Evolutionary conservation across 2,888 invertebrate species (phyloP).

Genomic region (Athalia cordata): DNA sequence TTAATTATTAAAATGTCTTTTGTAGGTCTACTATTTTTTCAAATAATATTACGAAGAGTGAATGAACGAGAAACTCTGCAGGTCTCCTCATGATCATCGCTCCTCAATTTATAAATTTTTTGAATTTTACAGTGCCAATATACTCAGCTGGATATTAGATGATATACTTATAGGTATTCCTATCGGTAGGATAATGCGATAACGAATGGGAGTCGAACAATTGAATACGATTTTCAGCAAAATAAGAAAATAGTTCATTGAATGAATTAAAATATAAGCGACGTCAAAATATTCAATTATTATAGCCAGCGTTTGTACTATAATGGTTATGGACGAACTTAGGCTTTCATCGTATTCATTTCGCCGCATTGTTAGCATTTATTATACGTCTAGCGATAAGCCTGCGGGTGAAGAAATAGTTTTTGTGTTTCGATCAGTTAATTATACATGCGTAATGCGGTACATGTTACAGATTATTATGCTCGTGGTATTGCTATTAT

Average conservation of each 20-base stretch:
- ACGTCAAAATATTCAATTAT: background rate
- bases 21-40: too few species aligned
- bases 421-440: conserved; percentile 13
- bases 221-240: background rate
- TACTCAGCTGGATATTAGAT: background rate
- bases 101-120: background rate
- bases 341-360: conserved; percentile 4
- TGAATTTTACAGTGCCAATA: background rate
- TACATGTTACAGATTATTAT: conserved; percentile 34
- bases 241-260: background rate
- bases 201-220: background rate
- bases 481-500: conserved; percentile 37
- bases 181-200: too few species aligned
- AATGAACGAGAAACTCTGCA: too few species aligned
- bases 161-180: background rate
- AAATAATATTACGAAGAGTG: too few species aligned
- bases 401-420: background rate
- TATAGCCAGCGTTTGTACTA: conserved; percentile 20
- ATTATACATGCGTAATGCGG: conserved; percentile 7
- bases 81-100: background rate
- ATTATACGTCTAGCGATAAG: conserved; percentile 6
- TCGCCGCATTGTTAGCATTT: background rate
- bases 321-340: background rate
- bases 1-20: background rate
- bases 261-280: background rate